These are phyloP conservation scores for Drosophila parvula DNA, from an alignment of 1,140 invertebrate species.

Conservation along the genomic window DNA sequence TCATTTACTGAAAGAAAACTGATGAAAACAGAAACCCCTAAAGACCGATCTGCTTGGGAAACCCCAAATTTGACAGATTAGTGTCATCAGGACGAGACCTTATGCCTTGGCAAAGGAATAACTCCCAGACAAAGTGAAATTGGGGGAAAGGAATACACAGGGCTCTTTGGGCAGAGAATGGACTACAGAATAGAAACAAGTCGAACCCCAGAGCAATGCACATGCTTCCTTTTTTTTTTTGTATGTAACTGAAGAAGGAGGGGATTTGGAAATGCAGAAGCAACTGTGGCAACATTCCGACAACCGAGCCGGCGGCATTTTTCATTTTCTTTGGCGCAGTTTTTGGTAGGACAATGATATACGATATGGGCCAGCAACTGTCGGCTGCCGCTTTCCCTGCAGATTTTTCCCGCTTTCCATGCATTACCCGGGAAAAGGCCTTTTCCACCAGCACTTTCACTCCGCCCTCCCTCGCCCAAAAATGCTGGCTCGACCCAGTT, in stretches of 20 bases:
- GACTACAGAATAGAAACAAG: conserved; percentile 34
- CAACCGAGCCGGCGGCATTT: conserved; percentile 48
- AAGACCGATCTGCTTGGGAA: not conserved
- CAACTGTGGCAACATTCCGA: conserved; percentile 59
- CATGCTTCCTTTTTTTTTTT: not conserved
- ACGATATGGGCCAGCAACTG: conserved; percentile 60
- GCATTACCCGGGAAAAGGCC: not conserved
- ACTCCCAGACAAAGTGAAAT: not conserved
- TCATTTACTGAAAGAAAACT: not conserved
- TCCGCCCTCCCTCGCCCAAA: not conserved
- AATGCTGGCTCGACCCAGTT: conserved; percentile 12
- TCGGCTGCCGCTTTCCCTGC: conserved; percentile 2
- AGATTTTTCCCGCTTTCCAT: not conserved
- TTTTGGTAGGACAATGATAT: conserved; percentile 58
- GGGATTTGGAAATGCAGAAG: conserved; percentile 11
- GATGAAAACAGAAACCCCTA: not conserved
- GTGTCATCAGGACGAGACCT: not conserved
- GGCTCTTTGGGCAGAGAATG: not conserved
- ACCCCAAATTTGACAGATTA: conserved; percentile 4
- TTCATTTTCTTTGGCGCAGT: conserved; percentile 50
- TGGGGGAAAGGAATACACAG: not conserved
- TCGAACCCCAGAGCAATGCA: conserved; percentile 16
- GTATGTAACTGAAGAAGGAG: conserved; percentile 14
- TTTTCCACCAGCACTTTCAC: conserved; percentile 25
- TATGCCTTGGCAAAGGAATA: not conserved